Conservation (phyloP, 2,113 vertebrate species). For the Callaeas wilsoni region DNA sequence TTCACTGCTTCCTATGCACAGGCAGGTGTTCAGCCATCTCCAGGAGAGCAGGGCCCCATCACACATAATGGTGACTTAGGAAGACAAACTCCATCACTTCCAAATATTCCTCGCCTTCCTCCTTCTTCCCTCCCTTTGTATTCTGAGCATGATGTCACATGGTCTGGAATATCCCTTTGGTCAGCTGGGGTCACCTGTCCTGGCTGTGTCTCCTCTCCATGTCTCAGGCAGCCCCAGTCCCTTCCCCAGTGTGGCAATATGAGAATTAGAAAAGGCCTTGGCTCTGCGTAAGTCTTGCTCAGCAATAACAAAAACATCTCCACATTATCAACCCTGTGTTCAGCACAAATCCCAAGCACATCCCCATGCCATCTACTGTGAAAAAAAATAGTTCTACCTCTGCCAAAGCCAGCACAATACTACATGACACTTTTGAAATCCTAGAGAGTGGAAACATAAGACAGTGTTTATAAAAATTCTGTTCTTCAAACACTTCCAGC, state of each 20-base stretch:
- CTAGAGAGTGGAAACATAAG: neutral
- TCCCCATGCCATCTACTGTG: no score
- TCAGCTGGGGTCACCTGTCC: neutral
- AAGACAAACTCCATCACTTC: neutral
- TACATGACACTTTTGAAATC: neutral
- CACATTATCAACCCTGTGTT: neutral
- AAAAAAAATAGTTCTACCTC: neutral
- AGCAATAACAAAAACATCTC: neutral
- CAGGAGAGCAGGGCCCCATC: neutral
- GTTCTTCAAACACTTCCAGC: neutral
- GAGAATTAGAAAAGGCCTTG: neutral
- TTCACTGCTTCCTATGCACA: neutral
- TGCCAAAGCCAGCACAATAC: neutral
- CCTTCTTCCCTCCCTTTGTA: neutral
- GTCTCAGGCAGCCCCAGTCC: neutral
- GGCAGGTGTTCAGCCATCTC: neutral
- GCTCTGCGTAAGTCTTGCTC: neutral
- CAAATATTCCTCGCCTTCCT: neutral
- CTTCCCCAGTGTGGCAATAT: rapidly evolving
- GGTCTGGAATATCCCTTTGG: neutral
- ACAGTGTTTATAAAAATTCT: neutral
- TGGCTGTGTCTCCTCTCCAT: neutral
- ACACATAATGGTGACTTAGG: rapidly evolving
- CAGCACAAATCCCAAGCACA: neutral
- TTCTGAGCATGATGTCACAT: neutral